Evolutionary conservation across 2,797 vertebrate species (phyloP), one percentile per base, ranked within the genome.

Genomic region (Anguilla megastoma): DNA sequence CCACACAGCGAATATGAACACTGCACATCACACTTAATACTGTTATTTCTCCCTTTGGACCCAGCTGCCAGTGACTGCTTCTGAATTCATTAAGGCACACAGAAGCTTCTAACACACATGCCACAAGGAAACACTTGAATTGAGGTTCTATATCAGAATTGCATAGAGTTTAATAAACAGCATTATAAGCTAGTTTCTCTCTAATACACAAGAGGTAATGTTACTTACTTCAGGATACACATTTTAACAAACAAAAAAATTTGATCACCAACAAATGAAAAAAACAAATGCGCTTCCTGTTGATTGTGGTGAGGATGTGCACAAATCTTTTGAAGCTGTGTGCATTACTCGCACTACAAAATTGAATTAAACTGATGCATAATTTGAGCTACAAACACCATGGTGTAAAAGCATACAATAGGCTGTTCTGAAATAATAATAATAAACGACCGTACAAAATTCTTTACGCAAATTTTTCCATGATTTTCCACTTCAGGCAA

Each of bases 111-210:
- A n/a, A 82, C 1, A 45, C 79, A 50, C 8, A n/a, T 82, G 74
- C 71, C 27, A 36, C 24, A 9, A 82, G 41, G 79, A 82, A 24
- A 50, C 41, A 48, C 8, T 48, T 48, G 8, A 5, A n/a, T 80
- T 41, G n/a, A 48, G 16, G 36, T 79, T 79, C 36, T 71, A 27
- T 36, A 58, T 85, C 0, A 66, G 5, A 86, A 50, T 85, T 88
- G 87, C 87, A 85, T 88, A 88, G 87, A 74, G 50, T n/a, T 60
- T 45, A 48, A 48, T 21, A 21, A 87, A 76, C 36, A 66, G 71
- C 71, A 41, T 80, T 48, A 10, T 33, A 33, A 30, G 30, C 30
- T 21, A 79, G 14, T 79, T 16, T 41, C 16, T 16, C 30, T 74
- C 27, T 74, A 33, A 10, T 14, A 9, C 71, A 79, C 74, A 2